Base-by-base conservation (phyloP, 2,113 vertebrate species). In the Marmota monax region DNA sequence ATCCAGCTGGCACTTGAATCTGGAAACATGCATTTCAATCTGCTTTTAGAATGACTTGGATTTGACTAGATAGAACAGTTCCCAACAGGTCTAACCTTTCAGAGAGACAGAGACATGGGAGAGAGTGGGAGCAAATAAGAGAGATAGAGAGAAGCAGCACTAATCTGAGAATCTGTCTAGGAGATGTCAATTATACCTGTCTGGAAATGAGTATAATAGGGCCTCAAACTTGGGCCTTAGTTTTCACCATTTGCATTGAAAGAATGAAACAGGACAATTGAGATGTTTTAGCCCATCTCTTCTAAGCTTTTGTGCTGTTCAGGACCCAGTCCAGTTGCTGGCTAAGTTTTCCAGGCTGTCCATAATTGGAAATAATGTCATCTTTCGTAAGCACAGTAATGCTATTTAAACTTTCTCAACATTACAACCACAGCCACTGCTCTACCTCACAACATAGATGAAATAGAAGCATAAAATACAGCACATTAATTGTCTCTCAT, bases 401-500 rank as follows among this genome's bases (percentile, higher is more conserved):
- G 56, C 56, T 77, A 70, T 94, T 96, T 90, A 78, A 94, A 80
- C 84, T 34, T 70, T 86, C 56, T 90, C 83, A 88, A 82, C 42
- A 93, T 84, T 93, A 69, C 9, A 83, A 65, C 34, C 67, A 86
- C 92, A 58, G 22, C 48, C 69, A 95, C 23, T n/a, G 34, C 17
- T 93, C 48, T 90, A 53, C 78, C 77, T 63, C 56, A 95, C 20
- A 83, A 72, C 34, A 94, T 2, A 83, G 88, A 91, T 94, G 83
- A 80, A 85, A 79, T 4, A 48, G 25, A 72, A 58, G 72, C 65
- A 96, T 69, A 95, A 97, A 85, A 89, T 67, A 72, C 0, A 88
- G 53, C 48, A 96, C 96, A 97, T 88, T 94, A 97, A 92, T 80
- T 93, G 12, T 95, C 78, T 90, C 18, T 93, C 74, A 70, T 77